Percentiles rank a stretch among this genome's conserved stretches.
phyloP scores from a whole-genome alignment of 1,140 invertebrate genomes.

The Agrypnia vestita region DNA sequence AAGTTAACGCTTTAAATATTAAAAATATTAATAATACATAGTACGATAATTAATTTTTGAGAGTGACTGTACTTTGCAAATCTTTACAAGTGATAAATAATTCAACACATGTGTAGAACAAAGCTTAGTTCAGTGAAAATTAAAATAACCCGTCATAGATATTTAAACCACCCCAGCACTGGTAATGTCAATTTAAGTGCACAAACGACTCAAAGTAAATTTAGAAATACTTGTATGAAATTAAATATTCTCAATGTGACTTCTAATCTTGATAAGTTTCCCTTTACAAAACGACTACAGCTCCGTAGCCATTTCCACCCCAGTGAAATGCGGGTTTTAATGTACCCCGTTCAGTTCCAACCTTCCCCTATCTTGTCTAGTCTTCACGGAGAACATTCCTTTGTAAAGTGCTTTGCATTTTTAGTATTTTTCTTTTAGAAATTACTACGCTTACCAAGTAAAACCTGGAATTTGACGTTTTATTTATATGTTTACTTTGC shows the following conservation, averaged over 20 bases:
- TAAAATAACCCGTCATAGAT: no score
- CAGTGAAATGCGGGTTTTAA: no score
- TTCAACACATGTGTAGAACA: no score
- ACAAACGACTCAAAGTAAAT: background rate
- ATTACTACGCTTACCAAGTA: background rate
- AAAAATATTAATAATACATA: no score
- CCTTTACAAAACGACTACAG: conserved; percentile 10
- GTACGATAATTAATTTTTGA: no score
- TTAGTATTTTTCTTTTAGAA: background rate
- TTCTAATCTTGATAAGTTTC: conserved; percentile 31
- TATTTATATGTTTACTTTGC: no score
- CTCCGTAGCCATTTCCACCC: conserved; percentile 4
- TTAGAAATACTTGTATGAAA: background rate
- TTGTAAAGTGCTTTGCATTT: background rate
- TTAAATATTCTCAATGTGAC: background rate
- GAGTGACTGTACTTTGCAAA: no score
- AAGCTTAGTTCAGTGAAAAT: no score
- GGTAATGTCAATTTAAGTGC: background rate
- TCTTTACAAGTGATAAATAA: no score
- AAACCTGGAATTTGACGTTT: no score
- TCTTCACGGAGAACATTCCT: background rate
- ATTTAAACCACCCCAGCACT: no score
- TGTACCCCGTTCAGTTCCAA: background rate
- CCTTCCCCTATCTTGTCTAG: conserved; percentile 22
- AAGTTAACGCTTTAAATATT: no score